Conservation (phyloP, 2,797 vertebrate species). For the Yasuhikotakia modesta region DNA sequence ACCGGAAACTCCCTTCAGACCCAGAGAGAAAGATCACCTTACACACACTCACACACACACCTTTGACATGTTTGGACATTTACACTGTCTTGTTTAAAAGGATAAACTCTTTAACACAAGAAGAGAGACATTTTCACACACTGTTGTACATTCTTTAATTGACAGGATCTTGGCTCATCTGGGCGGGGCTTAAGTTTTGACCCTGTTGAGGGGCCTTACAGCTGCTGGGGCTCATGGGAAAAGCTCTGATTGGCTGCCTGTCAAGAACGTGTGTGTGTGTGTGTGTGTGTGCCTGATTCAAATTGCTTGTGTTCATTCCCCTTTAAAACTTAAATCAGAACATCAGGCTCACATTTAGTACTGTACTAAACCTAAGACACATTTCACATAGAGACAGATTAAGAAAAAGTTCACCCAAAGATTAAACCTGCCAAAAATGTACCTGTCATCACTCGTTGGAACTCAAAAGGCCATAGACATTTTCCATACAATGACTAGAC, state of each 20-base stretch:
- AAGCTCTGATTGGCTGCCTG: conserved; percentile 32
- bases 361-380: not conserved
- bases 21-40: conserved; percentile 43
- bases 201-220: conserved; percentile 29
- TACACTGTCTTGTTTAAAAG: conserved; percentile 1
- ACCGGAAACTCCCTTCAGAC: conserved; percentile 59
- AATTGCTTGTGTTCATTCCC: conserved; percentile 16
- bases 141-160: conserved; percentile 7
- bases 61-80: not conserved
- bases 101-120: not conserved
- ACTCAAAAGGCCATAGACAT: too few species aligned
- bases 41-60: conserved; percentile 7
- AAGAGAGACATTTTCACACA: not conserved
- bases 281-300: not conserved
- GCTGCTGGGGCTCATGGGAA: conserved; percentile 44
- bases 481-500: too few species aligned
- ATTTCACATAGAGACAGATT: too few species aligned
- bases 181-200: conserved; percentile 23
- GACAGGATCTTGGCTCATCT: conserved; percentile 38
- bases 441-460: too few species aligned
- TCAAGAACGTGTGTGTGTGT: conserved; percentile 31
- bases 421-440: too few species aligned
- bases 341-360: not conserved
- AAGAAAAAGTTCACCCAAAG: too few species aligned
- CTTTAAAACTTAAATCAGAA: not conserved